Evolutionary conservation across 2,797 vertebrate species (phyloP).

Genomic region (Cichlasoma orientale): DNA sequence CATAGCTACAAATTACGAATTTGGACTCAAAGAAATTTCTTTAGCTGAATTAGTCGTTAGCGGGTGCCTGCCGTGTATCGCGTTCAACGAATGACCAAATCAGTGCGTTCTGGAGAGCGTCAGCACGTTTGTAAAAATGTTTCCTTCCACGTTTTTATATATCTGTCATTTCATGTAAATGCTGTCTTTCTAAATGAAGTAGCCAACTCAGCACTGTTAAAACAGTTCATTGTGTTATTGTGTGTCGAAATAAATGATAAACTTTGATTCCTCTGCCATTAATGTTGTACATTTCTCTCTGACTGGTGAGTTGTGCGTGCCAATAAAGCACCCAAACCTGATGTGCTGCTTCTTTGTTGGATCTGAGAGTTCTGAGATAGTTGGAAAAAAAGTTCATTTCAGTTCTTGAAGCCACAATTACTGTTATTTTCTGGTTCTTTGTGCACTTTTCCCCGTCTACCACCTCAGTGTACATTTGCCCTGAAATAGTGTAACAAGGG

Average conservation of each 20-base stretch:
- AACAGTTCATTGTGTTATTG: conserved; percentile 56
- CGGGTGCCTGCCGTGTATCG: conserved; percentile 11
- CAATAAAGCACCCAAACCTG: conserved; percentile 67
- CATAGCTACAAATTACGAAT: background rate
- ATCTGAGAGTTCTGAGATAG: too few relatives aligned
- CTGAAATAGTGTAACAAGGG: too few relatives aligned
- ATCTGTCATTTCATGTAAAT: conserved; percentile 66
- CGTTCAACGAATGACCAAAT: conserved; percentile 44
- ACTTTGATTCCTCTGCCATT: conserved; percentile 64
- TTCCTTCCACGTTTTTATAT: conserved; percentile 30
- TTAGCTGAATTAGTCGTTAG: conserved; percentile 2
- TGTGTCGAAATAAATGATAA: conserved; percentile 65
- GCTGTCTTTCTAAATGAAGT: conserved; percentile 68
- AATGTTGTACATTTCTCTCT: conserved; percentile 17
- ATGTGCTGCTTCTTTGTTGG: background rate
- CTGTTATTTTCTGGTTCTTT: too few relatives aligned
- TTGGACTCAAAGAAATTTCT: conserved; percentile 8
- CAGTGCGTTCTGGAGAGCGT: conserved; percentile 49
- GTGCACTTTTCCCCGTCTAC: too few relatives aligned
- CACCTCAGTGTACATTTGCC: too few relatives aligned
- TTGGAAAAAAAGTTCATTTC: too few relatives aligned
- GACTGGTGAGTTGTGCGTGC: conserved; percentile 58
- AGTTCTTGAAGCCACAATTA: too few relatives aligned
- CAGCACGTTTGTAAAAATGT: conserved; percentile 44
- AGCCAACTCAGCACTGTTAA: conserved; percentile 73